Conservation (phyloP, 2,797 vertebrate species). For the Gallirallus australis region DNA sequence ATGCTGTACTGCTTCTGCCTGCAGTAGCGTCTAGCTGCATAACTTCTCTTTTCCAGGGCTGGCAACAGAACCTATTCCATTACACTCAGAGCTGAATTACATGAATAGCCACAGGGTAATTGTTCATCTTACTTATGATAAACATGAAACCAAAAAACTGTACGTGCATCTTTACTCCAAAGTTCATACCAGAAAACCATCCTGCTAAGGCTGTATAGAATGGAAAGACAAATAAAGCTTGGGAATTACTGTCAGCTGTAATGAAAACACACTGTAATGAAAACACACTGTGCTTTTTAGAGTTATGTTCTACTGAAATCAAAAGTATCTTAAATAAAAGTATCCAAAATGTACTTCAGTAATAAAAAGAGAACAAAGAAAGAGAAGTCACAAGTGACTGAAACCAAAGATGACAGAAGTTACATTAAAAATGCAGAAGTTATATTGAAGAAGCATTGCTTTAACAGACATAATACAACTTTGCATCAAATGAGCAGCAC, state of each 20-base stretch:
- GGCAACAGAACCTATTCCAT: not conserved
- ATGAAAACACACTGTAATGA: not conserved
- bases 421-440: conserved; percentile 20
- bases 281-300: not conserved
- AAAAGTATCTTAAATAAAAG: not conserved
- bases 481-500: not conserved
- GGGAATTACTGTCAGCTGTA: not conserved
- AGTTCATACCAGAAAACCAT: not conserved
- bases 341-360: conserved; percentile 44
- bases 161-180: not conserved
- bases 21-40: not conserved
- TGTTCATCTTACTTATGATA: not conserved
- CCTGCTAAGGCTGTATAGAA: not conserved
- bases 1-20: too few relatives aligned
- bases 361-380: conserved; percentile 35
- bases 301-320: not conserved
- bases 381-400: conserved; percentile 12
- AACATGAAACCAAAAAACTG: not conserved
- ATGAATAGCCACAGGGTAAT: not conserved
- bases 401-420: conserved; percentile 37
- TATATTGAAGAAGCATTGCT: conserved; percentile 25
- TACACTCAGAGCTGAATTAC: not conserved
- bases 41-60: not conserved
- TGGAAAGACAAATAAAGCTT: not conserved
- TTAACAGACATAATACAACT: conserved; percentile 17